Conservation (phyloP, 2,113 vertebrate genomes). For the Podilymbus podiceps region DNA sequence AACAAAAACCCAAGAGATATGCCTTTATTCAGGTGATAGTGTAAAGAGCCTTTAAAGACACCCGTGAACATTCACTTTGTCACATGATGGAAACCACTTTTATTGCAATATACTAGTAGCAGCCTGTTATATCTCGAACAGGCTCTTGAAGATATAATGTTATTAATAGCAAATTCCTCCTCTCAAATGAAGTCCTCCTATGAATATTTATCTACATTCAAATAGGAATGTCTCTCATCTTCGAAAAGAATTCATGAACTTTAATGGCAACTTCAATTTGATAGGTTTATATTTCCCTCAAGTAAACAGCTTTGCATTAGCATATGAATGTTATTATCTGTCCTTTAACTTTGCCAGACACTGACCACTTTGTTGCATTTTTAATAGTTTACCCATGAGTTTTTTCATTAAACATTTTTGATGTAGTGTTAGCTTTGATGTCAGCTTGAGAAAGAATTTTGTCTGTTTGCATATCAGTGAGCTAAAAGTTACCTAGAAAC, state of each 20-base stretch:
- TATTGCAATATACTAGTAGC: neutral
- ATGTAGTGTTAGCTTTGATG: slow-evolving; percentile 32
- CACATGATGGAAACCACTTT: neutral
- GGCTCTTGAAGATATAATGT: neutral
- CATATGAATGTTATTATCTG: slow-evolving; percentile 27
- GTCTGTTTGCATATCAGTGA: neutral
- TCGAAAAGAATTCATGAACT: neutral
- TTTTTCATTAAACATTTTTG: slow-evolving; percentile 47
- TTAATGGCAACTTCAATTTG: slow-evolving; percentile 20
- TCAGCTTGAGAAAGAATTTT: slow-evolving; percentile 15
- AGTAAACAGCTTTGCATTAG: slow-evolving; percentile 46
- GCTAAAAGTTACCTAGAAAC: neutral
- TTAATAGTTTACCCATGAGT: slow-evolving; percentile 17
- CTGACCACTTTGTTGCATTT: slow-evolving; percentile 50
- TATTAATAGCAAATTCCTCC: slow-evolving; percentile 5
- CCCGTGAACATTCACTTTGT: neutral
- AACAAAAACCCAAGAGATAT: neutral
- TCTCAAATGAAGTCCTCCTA: neutral
- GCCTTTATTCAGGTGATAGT: neutral
- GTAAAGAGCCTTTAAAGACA: neutral
- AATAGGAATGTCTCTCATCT: neutral
- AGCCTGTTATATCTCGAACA: neutral
- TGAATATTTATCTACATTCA: slow-evolving; percentile 43
- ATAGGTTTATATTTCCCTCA: slow-evolving; percentile 21
- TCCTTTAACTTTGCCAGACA: slow-evolving; percentile 28